phyloP scores from a whole-genome alignment of 2,888 invertebrate species.

The Sceliomorpha sp. region DNA sequence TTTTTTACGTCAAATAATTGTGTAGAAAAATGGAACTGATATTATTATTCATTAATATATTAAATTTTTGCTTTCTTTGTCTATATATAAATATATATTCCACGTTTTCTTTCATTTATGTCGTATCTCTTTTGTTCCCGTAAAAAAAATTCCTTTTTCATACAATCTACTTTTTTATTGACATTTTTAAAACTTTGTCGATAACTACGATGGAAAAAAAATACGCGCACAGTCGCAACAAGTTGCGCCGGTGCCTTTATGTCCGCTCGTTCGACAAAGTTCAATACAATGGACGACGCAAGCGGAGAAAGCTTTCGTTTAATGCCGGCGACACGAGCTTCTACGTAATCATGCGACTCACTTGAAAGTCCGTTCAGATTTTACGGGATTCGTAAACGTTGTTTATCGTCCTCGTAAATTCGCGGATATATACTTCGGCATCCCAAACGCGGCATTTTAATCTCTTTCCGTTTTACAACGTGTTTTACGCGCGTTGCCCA shows the following conservation, averaged over 20 bases:
- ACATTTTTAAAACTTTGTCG: too few species aligned
- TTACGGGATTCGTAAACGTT: conserved; percentile 75
- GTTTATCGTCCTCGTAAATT: conserved; percentile 79
- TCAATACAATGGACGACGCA: not conserved
- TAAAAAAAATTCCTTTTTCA: too few species aligned
- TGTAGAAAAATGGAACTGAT: too few species aligned
- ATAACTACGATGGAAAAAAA: too few species aligned
- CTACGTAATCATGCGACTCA: conserved; percentile 61
- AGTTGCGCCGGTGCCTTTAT: not conserved
- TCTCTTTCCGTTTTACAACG: conserved; percentile 76
- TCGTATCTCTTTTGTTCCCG: too few species aligned
- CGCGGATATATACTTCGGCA: conserved; percentile 69
- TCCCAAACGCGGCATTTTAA: conserved; percentile 67
- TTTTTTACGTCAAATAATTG: too few species aligned
- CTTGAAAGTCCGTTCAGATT: conserved; percentile 75
- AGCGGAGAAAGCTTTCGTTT: conserved; percentile 11
- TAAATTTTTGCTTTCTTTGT: too few species aligned
- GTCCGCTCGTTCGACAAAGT: conserved; percentile 14
- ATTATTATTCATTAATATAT: too few species aligned
- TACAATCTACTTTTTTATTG: too few species aligned
- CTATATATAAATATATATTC: too few species aligned
- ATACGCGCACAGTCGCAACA: too few species aligned
- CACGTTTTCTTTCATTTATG: too few species aligned
- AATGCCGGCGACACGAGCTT: conserved; percentile 3
- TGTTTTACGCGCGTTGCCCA: conserved; percentile 69